These are phyloP conservation scores for Polylopha cassiicola DNA, from an alignment of 2,888 invertebrate species.

Conservation along the genomic window DNA sequence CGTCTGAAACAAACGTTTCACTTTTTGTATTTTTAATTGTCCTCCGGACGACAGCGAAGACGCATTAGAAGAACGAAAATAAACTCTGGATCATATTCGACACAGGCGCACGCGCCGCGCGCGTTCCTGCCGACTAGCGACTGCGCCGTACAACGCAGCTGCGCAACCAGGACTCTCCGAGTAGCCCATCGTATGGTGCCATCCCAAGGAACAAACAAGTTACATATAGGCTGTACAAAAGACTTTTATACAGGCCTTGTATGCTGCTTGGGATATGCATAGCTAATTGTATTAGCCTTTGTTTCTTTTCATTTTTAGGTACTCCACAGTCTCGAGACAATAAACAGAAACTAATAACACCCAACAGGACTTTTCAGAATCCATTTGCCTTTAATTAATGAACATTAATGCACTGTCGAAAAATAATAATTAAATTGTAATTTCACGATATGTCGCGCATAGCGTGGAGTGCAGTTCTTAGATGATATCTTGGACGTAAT, in stretches of 20 bases:
- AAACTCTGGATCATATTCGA: slow-evolving; percentile 73
- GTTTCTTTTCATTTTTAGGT: too few species aligned
- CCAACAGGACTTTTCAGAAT: too few species aligned
- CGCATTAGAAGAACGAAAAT: slow-evolving; percentile 75
- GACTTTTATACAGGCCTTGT: too few species aligned
- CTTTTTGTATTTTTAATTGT: slow-evolving; percentile 78
- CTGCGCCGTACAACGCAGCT: slow-evolving; percentile 20
- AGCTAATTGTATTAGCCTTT: too few species aligned
- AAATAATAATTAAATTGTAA: slow-evolving; percentile 72
- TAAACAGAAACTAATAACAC: too few species aligned
- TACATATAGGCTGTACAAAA: too few species aligned
- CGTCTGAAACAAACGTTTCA: slow-evolving; percentile 75
- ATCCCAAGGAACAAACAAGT: too few species aligned
- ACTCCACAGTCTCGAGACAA: too few species aligned
- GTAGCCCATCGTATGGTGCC: too few species aligned
- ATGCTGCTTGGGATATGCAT: too few species aligned
- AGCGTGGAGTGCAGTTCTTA: slow-evolving; percentile 63
- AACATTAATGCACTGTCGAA: slow-evolving; percentile 21
- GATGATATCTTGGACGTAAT: slow-evolving; percentile 75
- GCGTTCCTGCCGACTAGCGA: slow-evolving; percentile 28
- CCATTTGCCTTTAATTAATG: slow-evolving; percentile 1
- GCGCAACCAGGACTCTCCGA: too few species aligned
- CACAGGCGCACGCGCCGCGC: slow-evolving; percentile 33
- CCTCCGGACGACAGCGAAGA: slow-evolving; percentile 70
- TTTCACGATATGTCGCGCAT: slow-evolving; percentile 64